Evolutionary conservation across 2,888 invertebrate species (phyloP), one percentile per base, ranked within the genome.

Genomic region (Diplazon laetatorius): DNA sequence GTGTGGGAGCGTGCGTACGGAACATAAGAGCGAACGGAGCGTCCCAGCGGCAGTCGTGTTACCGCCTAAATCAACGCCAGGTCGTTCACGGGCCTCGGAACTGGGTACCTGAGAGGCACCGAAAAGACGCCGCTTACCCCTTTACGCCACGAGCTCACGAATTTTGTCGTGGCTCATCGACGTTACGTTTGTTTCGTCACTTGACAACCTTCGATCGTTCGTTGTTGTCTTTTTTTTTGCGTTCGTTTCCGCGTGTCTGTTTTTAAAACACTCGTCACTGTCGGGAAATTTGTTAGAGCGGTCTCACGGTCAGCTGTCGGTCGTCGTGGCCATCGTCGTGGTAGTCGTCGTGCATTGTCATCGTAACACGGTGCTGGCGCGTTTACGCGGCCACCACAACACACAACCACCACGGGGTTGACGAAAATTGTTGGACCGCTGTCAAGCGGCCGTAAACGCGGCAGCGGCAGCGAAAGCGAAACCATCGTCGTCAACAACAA

Each of bases 31-130:
- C 25, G 25, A 66, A 10, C 66, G 60, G 42, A 42, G 52, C 14
- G 46, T 73, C 63, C 48, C 66, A 52, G 70, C 63, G 52, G 59
- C 57, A 74, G 71, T 76, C 68, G 78, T 35, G 78, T 69, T 71
- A 70, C 76, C 71, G 76, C 70, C 76, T 66, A 78, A 80, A 76
- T 62, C 59, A 44, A 66, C 70, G 70, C 22, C 76, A 73, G 76
- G 46, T 78, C 75, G 55, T 55, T 68, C 70, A 70, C 78, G 66
- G 59, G 52, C 59, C 76, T 76, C 66, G 70, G 70, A 60, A 70
- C 65, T 66, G 52, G 57, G 14, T 57, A 66, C 25, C 59, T n/a
- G 35, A 37, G 59, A 39, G 22, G 30, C 48, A 14, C 59, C 5
- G 52, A 22, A 1, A 55, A 20, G 39, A 50, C 44, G 48, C 16